These are phyloP conservation scores for Emydoidea blandingii DNA, from an alignment of 2,797 vertebrate genomes.

Conservation along the genomic window DNA sequence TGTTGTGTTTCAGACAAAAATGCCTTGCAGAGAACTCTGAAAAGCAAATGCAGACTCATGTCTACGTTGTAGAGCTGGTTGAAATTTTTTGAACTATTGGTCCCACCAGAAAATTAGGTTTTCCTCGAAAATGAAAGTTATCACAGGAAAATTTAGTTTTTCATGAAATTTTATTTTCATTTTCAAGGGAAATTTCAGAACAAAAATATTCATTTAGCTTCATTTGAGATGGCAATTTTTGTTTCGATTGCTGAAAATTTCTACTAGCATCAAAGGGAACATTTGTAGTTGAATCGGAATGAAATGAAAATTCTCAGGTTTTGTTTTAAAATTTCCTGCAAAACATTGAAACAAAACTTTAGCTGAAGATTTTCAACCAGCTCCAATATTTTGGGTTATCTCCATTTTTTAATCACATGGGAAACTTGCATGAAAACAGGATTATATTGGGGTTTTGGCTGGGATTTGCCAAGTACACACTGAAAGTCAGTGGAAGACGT, in stretches of 20 bases:
- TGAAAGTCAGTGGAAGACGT: not conserved
- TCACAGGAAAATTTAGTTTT: not conserved
- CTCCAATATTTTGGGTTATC: not conserved
- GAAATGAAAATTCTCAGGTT: not conserved
- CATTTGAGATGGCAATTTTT: not conserved
- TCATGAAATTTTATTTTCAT: not conserved
- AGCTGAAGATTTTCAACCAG: not conserved
- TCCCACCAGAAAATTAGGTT: not conserved
- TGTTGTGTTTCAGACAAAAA: not conserved
- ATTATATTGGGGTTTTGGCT: not conserved
- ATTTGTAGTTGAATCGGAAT: not conserved
- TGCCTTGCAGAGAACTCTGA: not conserved
- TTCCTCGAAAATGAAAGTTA: not conserved
- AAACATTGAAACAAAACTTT: not conserved
- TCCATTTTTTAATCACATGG: not conserved
- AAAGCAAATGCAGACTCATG: not conserved
- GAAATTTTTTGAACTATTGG: not conserved
- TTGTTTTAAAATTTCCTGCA: not conserved
- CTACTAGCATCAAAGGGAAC: not conserved
- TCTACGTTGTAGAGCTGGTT: not conserved
- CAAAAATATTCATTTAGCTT: not conserved
- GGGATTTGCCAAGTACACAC: not conserved
- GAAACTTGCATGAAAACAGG: not conserved
- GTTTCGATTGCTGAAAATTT: not conserved
- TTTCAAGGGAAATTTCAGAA: not conserved